Base-by-base conservation (phyloP, 2,113 vertebrate genomes). In the Lontra canadensis region DNA sequence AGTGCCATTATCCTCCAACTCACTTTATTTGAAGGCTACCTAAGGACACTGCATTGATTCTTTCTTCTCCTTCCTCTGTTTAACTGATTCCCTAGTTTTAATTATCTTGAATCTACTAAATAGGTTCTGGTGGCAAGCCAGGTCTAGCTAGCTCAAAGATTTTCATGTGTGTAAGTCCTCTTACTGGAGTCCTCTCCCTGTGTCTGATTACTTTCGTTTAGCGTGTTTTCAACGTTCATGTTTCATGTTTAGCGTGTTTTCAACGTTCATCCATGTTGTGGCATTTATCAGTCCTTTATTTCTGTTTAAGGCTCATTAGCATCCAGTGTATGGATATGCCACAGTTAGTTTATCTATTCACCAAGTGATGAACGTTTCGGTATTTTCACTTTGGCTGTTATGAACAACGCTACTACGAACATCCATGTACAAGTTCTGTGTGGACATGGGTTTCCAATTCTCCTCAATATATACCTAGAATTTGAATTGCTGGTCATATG, bases 1-100 rank as follows among this genome's bases (percentile, higher is more conserved):
- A 42, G 76, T 61, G 76, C 78, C 90, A 88, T 94, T 88, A 96
- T 86, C 81, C 88, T 95, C 26, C 52, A 90, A 76, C n/a, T 96
- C 65, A 89, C 29, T 92, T 95, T 84, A 81, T 93, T 96, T 95
- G 91, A 95, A 78, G 69, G 55, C 49, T 88, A 87, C 36, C 44
- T 10, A 25, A 4, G n/a, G 80, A 88, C 57, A 90, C 1, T 55
- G 42, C 63, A 96, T 59, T 84, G 94, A 96, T 96, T 74, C 55
- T 84, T 88, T 67, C 39, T 92, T 73, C 17, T 67, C 63, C 63
- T 57, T 86, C 11, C 49, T 94, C n/a, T 91, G 39, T 90, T 84
- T 52, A 76, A 85, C n/a, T 3, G 55, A 81, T 78, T 76, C 17
- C n/a, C 74, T 84, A 78, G 49, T 65, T 96, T 92, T 90, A 90